phyloP scores from a whole-genome alignment of 2,797 vertebrate species.

The Carcharodon carcharias region DNA sequence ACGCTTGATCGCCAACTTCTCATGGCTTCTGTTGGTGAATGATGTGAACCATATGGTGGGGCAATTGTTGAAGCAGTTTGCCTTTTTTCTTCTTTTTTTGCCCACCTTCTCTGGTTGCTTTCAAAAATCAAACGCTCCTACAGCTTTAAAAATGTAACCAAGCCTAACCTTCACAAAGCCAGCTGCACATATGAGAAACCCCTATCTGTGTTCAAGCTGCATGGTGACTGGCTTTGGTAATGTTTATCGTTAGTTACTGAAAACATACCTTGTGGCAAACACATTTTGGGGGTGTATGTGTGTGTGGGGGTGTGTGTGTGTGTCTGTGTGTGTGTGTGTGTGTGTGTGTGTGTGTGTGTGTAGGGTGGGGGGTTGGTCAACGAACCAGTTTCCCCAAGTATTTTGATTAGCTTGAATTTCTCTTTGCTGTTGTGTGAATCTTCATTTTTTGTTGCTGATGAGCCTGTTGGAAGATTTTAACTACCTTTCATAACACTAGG shows the following conservation, averaged over 20 bases:
- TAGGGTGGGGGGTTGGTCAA: no score
- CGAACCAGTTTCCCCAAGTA: neutral
- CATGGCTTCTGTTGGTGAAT: neutral
- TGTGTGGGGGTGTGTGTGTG: no score
- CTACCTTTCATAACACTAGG: neutral
- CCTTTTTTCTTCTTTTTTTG: neutral
- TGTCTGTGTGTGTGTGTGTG: no score
- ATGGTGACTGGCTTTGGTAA: neutral
- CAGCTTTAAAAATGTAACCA: neutral
- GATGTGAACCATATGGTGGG: neutral
- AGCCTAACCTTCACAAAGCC: neutral
- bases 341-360: no score
- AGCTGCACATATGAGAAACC: neutral
- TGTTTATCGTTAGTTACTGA: neutral
- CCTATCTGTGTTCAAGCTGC: neutral
- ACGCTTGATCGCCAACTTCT: neutral
- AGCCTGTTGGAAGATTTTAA: neutral
- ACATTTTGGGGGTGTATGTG: no score
- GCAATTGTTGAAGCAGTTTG: neutral
- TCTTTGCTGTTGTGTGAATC: neutral
- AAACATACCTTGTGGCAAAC: neutral
- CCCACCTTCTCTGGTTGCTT: neutral
- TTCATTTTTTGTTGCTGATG: neutral
- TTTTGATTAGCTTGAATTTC: neutral
- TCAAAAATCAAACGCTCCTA: neutral